Evolutionary conservation across 2,113 vertebrate species (phyloP), one percentile per base, ranked within the genome.

Genomic region (Sapajus apella): DNA sequence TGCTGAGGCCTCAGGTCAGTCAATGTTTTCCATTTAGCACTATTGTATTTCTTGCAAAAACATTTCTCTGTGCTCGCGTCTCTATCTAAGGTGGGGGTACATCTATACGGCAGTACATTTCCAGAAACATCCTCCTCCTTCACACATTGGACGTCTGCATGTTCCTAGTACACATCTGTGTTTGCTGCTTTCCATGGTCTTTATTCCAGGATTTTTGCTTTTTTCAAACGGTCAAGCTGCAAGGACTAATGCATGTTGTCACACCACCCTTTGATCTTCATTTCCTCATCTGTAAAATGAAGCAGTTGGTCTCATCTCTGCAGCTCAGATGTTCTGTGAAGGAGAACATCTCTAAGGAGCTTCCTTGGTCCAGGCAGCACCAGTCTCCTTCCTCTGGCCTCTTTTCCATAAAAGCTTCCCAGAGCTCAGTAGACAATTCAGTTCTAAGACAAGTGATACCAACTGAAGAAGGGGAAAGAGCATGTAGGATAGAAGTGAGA

Each of bases 121-220:
- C 77, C 87, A n/a, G 87, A 91, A 92, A 92, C 95, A 70, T 43
- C n/a, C 70, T 77, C n/a, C 10, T 68, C 45, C 73, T 45, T 43
- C 20, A 32, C 7, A 5, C 32, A 11, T n/a, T 21, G 47, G 55
- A 58, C 25, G 20, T 87, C 50, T 68, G 45, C 56, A 32, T 35
- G 4, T 27, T 66, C 18, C 16, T 61, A 30, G 6, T 47, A 40
- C n/a, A 30, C 30, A 43, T 52, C n/a, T 25, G 30, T 25, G 9
- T 35, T 66, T 95, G 92, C 45, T 90, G 43, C 20, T 52, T 64
- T 70, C 14, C 43, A 25, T 0, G 45, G 23, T 66, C 43, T 52
- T 16, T 14, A 52, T 27, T 56, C n/a, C 58, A 16, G 20, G 14
- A 84, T 37, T 16, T 70, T 43, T 45, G 50, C 7, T 56, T 2